Base-by-base conservation (phyloP, 1,140 invertebrate species). In the Ectropis grisescens region DNA sequence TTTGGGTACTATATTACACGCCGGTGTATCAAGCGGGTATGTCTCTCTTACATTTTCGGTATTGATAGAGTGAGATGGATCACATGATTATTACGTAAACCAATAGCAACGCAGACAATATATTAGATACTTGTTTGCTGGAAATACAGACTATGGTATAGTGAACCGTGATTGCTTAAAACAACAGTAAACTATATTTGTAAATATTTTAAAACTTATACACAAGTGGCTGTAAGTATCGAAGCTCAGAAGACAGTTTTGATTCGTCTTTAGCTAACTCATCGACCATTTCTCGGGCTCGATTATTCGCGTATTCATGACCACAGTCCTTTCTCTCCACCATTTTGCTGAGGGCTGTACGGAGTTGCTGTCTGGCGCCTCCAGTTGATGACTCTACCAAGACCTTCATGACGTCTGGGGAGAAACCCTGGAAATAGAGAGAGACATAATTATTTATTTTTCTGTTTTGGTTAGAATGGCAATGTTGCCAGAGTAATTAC, bases 211-310 rank as follows among this genome's bases (percentile, higher is more conserved):
- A 65, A 36, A 33, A 59, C 30, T 43, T 65, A 52, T 79, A 83
- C 6, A 72, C 53, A 0, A 83, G 44, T 0, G 81, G 81, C 32
- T 82, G 64, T 8, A 83, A 37, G 14, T 85, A 82, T 57, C 74
- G 61, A 3, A 86, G 33, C 13, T 84, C 84, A 0, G 62, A 46
- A 1, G 82, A 82, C 8, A 86, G 53, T 11, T 72, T 76, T 11
- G 84, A 85, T 15, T 82, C 74, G 13, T 75, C 66, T 16, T 81
- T 74, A 0, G 62, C 75, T 4, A 87, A 47, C 25, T 86, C 85
- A 0, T 41, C 55, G 2, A 85, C 49, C 58, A 87, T 69, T 15
- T 76, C 70, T 29, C 60, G 81, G 3, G 85, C 82, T 19, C 84
- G 72, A 41, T 82, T 84, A 41, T 84, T 72, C 10, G 84, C 76